These are phyloP conservation scores for Prunella fulvescens DNA, from an alignment of 2,113 vertebrate species.

Conservation along the genomic window DNA sequence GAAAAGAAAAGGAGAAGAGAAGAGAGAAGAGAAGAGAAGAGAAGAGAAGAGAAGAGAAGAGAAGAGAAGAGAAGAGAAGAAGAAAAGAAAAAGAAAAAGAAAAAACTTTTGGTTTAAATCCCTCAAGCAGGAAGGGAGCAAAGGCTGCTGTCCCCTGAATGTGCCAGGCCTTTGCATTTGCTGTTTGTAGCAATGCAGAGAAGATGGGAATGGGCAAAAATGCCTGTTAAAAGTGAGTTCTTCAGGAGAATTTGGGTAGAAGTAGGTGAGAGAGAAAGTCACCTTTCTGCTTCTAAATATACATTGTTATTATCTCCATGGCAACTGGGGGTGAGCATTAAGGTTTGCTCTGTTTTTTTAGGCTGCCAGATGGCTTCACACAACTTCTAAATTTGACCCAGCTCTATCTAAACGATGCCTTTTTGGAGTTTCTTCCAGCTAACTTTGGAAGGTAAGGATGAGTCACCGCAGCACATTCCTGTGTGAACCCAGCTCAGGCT, in stretches of 20 bases:
- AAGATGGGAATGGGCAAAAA: background rate
- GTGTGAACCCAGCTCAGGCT: background rate
- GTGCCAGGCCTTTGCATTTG: background rate
- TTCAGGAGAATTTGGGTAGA: conserved; percentile 3
- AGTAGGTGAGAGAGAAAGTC: conserved; percentile 31
- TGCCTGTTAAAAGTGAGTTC: background rate
- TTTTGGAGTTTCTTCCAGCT: conserved; percentile 96
- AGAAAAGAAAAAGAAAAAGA: no score
- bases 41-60: no score
- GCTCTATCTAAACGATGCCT: conserved; percentile 99
- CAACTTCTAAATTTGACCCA: conserved; percentile 98
- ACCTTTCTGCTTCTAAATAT: conserved; percentile 42
- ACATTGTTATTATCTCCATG: conserved; percentile 61
- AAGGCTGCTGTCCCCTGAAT: background rate
- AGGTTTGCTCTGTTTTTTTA: conserved; percentile 69
- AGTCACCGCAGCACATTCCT: background rate
- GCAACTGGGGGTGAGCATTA: conserved; percentile 47
- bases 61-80: no score
- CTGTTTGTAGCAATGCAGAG: background rate
- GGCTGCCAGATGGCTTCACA: conserved; percentile 97
- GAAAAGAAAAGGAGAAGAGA: rapidly evolving
- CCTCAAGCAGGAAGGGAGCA: background rate
- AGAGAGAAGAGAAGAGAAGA: rapidly evolving
- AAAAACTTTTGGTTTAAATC: background rate
- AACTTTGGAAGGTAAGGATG: conserved; percentile 97